These are phyloP conservation scores for Phasia obesa DNA, from an alignment of 2,888 invertebrate species.

Conservation along the genomic window DNA sequence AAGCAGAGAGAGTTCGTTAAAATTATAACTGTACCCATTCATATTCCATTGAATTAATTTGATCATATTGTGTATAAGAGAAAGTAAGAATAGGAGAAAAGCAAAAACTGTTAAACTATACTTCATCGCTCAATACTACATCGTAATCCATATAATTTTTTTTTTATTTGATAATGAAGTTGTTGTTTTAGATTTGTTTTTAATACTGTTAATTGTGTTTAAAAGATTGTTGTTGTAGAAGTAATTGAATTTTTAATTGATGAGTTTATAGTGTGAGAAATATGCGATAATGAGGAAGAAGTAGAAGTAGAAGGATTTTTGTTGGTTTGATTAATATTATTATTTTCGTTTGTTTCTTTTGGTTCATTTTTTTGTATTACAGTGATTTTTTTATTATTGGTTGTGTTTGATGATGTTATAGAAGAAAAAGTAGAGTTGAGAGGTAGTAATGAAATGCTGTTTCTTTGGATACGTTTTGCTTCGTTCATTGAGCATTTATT, in stretches of 20 bases:
- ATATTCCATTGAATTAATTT: conserved; percentile 20
- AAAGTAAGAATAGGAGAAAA: not conserved
- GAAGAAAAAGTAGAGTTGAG: not conserved
- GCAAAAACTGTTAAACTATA: too few species aligned
- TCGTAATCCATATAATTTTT: not conserved
- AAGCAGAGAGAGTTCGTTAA: not conserved
- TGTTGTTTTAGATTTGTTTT: conserved; percentile 1
- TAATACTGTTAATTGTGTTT: not conserved
- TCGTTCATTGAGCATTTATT: not conserved
- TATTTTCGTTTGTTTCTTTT: conserved; percentile 1
- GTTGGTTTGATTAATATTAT: not conserved
- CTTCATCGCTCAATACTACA: too few species aligned
- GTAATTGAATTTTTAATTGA: not conserved
- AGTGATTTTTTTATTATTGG: not conserved
- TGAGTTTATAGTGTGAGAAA: not conserved
- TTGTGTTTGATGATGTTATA: not conserved
- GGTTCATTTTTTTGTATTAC: not conserved
- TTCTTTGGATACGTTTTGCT: conserved; percentile 7
- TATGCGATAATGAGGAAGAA: not conserved
- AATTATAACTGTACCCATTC: conserved; percentile 8
- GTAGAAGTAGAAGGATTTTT: not conserved
- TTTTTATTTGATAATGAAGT: not conserved
- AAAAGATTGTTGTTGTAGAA: not conserved
- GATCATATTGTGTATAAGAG: conserved; percentile 9
- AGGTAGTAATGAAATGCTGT: not conserved